phyloP scores from a whole-genome alignment of 2,888 invertebrate species.

The Ennomos erosarius region DNA sequence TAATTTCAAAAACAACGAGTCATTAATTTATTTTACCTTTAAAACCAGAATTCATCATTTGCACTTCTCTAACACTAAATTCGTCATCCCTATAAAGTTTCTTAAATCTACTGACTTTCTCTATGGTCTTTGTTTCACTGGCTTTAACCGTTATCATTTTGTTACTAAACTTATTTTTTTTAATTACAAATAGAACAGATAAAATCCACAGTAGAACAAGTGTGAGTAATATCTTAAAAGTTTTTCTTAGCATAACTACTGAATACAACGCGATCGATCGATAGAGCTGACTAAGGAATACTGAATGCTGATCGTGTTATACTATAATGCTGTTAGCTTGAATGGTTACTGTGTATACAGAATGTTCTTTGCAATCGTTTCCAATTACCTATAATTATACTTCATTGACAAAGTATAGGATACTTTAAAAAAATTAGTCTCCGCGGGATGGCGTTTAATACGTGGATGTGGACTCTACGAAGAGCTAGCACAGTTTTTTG shows the following conservation, averaged over 20 bases:
- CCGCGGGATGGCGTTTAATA: too few relatives aligned
- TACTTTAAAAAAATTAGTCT: not conserved
- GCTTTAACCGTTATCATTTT: constrained; percentile 30
- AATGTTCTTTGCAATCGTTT: constrained; percentile 4
- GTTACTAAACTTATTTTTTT: constrained; percentile 41
- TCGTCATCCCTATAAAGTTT: too few relatives aligned
- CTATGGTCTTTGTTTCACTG: too few relatives aligned
- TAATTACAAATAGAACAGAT: constrained; percentile 51
- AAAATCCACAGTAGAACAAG: constrained; percentile 55
- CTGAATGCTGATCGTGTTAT: not conserved
- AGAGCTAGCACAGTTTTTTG: too few relatives aligned
- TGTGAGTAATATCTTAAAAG: constrained; percentile 43
- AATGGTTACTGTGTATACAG: not conserved
- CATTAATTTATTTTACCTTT: constrained; percentile 44
- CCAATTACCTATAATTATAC: not conserved
- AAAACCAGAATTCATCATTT: constrained; percentile 36
- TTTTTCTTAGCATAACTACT: constrained; percentile 36
- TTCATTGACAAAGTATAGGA: not conserved
- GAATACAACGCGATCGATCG: constrained; percentile 7
- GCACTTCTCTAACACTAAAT: too few relatives aligned
- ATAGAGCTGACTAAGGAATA: constrained; percentile 19
- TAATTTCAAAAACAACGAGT: too few relatives aligned
- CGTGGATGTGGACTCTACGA: too few relatives aligned
- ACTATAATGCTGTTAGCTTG: constrained; percentile 2
- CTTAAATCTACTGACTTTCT: too few relatives aligned